These are phyloP conservation scores for Cirrhinus mrigala DNA, from an alignment of 2,797 vertebrate genomes.

Conservation along the genomic window DNA sequence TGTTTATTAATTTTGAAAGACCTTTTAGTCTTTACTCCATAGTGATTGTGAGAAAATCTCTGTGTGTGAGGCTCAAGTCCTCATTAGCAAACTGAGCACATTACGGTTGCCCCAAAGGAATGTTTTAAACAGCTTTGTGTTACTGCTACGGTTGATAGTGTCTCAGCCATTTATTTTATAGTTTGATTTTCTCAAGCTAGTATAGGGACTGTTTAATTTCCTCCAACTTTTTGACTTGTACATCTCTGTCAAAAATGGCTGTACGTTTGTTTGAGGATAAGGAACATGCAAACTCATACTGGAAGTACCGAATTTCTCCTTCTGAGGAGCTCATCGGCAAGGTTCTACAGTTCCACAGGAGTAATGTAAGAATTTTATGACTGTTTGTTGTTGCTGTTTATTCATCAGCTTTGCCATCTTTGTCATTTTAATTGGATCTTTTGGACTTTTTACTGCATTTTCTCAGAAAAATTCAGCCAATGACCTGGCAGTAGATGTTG, in stretches of 20 bases:
- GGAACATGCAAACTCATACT: conserved; percentile 76
- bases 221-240: neutral
- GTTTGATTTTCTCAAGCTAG: too few species aligned
- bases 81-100: conserved; percentile 22
- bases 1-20: conserved; percentile 20
- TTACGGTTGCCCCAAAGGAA: neutral
- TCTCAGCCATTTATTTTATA: neutral
- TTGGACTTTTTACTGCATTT: neutral
- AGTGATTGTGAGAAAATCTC: neutral
- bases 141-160: neutral
- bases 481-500: conserved; percentile 73
- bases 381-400: neutral
- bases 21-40: neutral
- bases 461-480: conserved; percentile 55
- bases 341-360: conserved; percentile 76
- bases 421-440: neutral
- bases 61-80: neutral
- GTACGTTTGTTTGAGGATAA: conserved; percentile 79
- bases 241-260: conserved; percentile 23
- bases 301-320: conserved; percentile 80
- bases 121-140: neutral
- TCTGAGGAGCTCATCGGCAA: conserved; percentile 73
- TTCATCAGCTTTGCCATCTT: neutral
- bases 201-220: neutral
- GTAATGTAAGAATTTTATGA: conserved; percentile 71